phyloP scores from a whole-genome alignment of 1,140 invertebrate genomes.

The Steinernema feltiae region DNA sequence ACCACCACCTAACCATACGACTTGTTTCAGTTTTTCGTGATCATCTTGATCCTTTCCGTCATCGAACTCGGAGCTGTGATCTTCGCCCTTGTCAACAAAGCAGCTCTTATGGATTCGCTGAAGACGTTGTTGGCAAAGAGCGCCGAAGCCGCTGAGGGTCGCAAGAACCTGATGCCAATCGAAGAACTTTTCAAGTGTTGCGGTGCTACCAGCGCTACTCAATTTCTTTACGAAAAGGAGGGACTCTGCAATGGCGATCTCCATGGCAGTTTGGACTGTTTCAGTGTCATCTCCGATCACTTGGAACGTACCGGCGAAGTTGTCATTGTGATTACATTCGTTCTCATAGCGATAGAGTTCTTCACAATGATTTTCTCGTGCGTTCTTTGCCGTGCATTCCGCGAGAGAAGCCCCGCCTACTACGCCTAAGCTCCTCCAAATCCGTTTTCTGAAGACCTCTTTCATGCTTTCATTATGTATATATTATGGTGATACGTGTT shows the following conservation, averaged over 20 bases:
- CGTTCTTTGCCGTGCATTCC: slow-evolving; percentile 47
- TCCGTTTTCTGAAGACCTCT: background rate
- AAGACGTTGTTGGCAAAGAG: slow-evolving; percentile 36
- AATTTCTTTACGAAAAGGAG: slow-evolving; percentile 32
- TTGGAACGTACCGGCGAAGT: slow-evolving; percentile 42
- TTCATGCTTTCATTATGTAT: background rate
- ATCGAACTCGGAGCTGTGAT: slow-evolving; percentile 48
- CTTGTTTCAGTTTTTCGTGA: slow-evolving; percentile 52
- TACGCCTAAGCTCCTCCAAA: slow-evolving; percentile 37
- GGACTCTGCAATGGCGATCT: slow-evolving; percentile 34
- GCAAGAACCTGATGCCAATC: slow-evolving; percentile 51
- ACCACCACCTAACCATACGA: no score
- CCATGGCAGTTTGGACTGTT: slow-evolving; percentile 44
- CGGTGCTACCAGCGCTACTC: slow-evolving; percentile 48
- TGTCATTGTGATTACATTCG: slow-evolving; percentile 41
- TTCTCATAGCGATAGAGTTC: slow-evolving; percentile 48
- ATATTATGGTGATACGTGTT: background rate
- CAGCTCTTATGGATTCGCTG: slow-evolving; percentile 32
- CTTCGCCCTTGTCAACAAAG: slow-evolving; percentile 42
- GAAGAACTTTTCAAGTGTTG: slow-evolving; percentile 49
- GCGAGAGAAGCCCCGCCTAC: slow-evolving; percentile 49
- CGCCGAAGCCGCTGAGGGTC: slow-evolving; percentile 33
- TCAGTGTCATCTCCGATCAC: slow-evolving; percentile 39
- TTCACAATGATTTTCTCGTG: slow-evolving; percentile 53
- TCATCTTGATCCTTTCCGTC: slow-evolving; percentile 46